Base-by-base conservation (phyloP, 2,888 invertebrate genomes). In the Coelinius sp. region DNA sequence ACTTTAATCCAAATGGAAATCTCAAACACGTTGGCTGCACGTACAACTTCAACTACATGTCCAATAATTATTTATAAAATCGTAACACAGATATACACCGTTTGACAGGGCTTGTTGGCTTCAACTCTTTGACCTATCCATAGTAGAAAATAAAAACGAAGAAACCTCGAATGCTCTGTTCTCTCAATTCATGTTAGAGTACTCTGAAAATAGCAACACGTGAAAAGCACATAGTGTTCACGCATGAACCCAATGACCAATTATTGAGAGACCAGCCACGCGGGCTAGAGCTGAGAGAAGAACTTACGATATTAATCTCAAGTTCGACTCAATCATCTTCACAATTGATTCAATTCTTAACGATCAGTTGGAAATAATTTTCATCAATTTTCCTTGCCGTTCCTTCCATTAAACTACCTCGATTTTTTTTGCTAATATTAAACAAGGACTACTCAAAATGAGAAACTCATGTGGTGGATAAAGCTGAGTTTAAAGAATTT, bases 181-280 rank as follows among this genome's bases (percentile, higher is more conserved):
- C 49, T 49, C 49, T 52, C 68, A 53, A 68, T 68, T 67, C 35
- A 52, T 52, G 14, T 41, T 66, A 46, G 35, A 35, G 56, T 20
- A 10, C 41, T 59, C 74, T 73, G 72, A 59, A 75, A 78, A 78
- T 78, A 78, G 76, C 71, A 68, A 69, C 78, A 78, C 76, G 76
- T 73, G 78, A 74, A 72, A 68, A 72, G 73, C 73, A 73, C 56
- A 73, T 66, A 75, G 64, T 71, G 74, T 75, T 76, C 75, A 78
- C 78, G 75, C 76, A 24, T 76, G 71, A 75, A 75, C 41, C 69
- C 75, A 71, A 75, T 78, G 75, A 75, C 64, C 71, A 65, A 68
- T 68, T 69, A 72, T 24, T 24, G 20, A 49, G 31, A 17, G 35
- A 35, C 27, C 38, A 59, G 44, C 62, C 63, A 63, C 52, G 66